Evolutionary conservation across 1,140 invertebrate species (phyloP).

Genomic region (Platyscapa corneri): DNA sequence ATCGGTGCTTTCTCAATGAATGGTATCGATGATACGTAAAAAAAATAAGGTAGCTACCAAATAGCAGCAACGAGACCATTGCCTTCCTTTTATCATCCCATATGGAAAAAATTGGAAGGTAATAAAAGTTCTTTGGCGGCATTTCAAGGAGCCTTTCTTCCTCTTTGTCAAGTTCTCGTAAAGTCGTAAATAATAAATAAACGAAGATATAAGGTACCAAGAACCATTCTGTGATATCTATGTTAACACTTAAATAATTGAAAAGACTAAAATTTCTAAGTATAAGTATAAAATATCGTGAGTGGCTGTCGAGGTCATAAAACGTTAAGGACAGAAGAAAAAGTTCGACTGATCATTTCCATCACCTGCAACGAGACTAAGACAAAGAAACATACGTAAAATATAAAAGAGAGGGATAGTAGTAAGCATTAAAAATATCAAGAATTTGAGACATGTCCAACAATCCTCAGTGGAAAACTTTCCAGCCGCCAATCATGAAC

Average conservation of each 20-base stretch:
- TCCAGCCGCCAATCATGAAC: constrained; percentile 88
- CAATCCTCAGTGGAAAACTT: constrained; percentile 94
- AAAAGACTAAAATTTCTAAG: constrained; percentile 74
- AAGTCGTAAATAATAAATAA: constrained; percentile 60
- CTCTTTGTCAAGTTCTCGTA: constrained; percentile 68
- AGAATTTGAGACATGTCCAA: constrained; percentile 80
- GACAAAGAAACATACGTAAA: constrained; percentile 56
- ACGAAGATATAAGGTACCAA: constrained; percentile 74
- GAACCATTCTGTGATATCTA: constrained; percentile 76
- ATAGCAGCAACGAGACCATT: constrained; percentile 52
- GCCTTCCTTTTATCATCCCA: constrained; percentile 60
- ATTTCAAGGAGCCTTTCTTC: constrained; percentile 67
- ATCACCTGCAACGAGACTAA: constrained; percentile 53
- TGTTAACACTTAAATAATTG: constrained; percentile 75
- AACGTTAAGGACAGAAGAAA: constrained; percentile 37
- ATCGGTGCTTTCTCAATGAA: constrained; percentile 58
- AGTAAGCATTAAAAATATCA: constrained; percentile 57
- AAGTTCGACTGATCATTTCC: constrained; percentile 51
- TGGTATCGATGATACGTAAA: constrained; percentile 62
- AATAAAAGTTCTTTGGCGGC: constrained; percentile 61
- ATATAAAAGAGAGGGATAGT: constrained; percentile 58
- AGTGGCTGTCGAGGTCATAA: constrained; percentile 44
- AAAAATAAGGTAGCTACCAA: constrained; percentile 55
- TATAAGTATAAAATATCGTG: constrained; percentile 66
- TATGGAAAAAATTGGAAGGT: constrained; percentile 56